phyloP scores from a whole-genome alignment of 2,113 vertebrate genomes.

The Pterophyllum scalare region DNA sequence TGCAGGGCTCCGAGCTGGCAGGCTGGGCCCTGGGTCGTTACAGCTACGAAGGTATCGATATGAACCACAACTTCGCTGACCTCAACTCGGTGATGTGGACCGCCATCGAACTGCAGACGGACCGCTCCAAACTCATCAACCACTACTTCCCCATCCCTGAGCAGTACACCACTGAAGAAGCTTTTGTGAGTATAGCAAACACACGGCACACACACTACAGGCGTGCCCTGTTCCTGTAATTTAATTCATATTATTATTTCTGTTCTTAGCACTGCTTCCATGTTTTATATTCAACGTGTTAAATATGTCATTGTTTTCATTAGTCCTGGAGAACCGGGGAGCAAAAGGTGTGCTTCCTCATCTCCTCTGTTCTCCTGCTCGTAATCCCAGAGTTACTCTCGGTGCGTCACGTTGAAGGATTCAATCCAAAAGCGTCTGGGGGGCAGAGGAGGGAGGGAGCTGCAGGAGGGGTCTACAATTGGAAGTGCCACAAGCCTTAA shows the following conservation, averaged over 20 bases:
- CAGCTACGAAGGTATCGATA: conserved; percentile 93
- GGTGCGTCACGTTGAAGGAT: not conserved
- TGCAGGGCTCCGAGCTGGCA: conserved; percentile 90
- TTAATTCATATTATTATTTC: not conserved
- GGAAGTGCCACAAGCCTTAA: not conserved
- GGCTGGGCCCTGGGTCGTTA: conserved; percentile 91
- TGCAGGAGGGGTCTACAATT: not conserved
- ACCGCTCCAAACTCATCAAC: conserved; percentile 88
- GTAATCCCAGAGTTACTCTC: not conserved
- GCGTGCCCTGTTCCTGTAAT: not conserved
- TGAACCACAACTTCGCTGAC: conserved; percentile 94
- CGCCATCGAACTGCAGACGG: conserved; percentile 87
- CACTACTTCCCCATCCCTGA: conserved; percentile 92
- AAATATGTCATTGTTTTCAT: too few relatives aligned
- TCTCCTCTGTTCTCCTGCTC: not conserved
- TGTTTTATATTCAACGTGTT: not conserved
- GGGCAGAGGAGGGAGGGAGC: not conserved
- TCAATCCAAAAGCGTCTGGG: not conserved
- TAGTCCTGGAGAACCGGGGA: too few relatives aligned
- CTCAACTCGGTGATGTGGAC: conserved; percentile 91
- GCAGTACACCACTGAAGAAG: conserved; percentile 85
- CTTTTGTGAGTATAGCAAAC: conserved; percentile 81
- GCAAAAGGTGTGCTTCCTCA: not conserved
- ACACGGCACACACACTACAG: not conserved
- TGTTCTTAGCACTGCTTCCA: too few relatives aligned